These are phyloP conservation scores for Scomber scombrus DNA, from an alignment of 2,113 vertebrate genomes.

Conservation along the genomic window DNA sequence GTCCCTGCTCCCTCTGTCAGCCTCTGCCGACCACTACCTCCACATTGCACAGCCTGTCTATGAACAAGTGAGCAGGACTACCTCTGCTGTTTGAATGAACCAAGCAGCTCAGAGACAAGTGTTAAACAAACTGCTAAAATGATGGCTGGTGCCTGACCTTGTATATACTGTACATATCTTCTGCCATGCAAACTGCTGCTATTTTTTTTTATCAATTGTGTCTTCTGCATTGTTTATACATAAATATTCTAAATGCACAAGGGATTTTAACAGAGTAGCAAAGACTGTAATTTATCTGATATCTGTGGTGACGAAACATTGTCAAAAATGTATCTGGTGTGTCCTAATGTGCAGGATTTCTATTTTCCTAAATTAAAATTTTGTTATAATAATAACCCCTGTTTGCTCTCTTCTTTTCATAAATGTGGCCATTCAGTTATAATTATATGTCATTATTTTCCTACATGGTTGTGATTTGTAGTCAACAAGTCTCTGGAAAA, in stretches of 20 bases:
- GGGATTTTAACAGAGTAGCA: conserved; percentile 59
- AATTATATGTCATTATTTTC: background rate
- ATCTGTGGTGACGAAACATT: conserved; percentile 54
- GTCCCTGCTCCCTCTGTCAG: conserved; percentile 86
- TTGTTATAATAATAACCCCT: conserved; percentile 62
- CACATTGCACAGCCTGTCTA: conserved; percentile 82
- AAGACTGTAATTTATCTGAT: conserved; percentile 74
- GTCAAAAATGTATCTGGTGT: conserved; percentile 60
- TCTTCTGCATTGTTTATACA: conserved; percentile 59
- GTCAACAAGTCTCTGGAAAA: background rate
- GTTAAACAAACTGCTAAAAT: conserved; percentile 38
- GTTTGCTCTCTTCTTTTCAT: conserved; percentile 42
- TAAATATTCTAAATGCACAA: conserved; percentile 60
- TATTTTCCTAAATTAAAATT: conserved; percentile 85
- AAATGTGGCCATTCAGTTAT: background rate
- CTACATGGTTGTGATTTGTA: background rate
- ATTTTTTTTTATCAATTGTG: conserved; percentile 71
- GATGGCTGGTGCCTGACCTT: conserved; percentile 50
- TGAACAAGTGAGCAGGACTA: conserved; percentile 81
- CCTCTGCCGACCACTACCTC: conserved; percentile 79
- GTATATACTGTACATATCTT: conserved; percentile 76
- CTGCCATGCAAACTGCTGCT: conserved; percentile 74
- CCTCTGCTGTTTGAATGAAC: conserved; percentile 28
- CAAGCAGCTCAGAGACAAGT: conserved; percentile 23
- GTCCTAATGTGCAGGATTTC: conserved; percentile 65